Evolutionary conservation across 2,113 vertebrate species (phyloP), one percentile per base, ranked within the genome.

Genomic region (Podilymbus podiceps): DNA sequence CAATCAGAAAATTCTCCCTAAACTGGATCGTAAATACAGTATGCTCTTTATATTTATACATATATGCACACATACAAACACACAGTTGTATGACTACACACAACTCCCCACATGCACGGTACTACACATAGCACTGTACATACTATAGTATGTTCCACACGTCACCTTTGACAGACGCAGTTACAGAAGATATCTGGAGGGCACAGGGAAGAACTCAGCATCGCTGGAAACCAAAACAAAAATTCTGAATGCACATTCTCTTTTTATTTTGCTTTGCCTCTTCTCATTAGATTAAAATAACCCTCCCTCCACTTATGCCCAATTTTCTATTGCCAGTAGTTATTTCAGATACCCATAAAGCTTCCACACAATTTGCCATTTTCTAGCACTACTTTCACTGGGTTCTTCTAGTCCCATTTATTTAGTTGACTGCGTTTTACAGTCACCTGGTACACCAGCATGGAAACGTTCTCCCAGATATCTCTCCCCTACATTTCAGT

Each of bases 81-180:
- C 28, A 62, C 30, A 55, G 4, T 23, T 20, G 5, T 38, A 27
- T 3, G n/a, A 15, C 42, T 24, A 19, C n/a, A 49, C 35, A 53
- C 8, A 50, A 35, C 22, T 5, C 25, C 8, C 4, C 35, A 15
- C 0, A 22, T 40, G 62, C 28, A 33, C 17, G 13, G 23, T 13
- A 8, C 76, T 30, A 15, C 9, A 35, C 5, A 46, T 15, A 4
- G 12, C 5, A 15, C 27, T 25, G 17, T 23, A 33, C 6, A 4
- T 8, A 30, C 40, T 12, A 3, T 3, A 6, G 25, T 1, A 20
- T 3, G 30, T 2, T 53, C 76, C 49, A 50, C 47, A 4, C 1
- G 5, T 14, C 63, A 49, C 46, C 50, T 64, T 49, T 30, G 12
- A 50, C 30, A 64, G 71, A 49, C 1, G 2, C 46, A 47, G 35